Base-by-base conservation (phyloP, 2,113 vertebrate species). In the Seriola rivoliana region DNA sequence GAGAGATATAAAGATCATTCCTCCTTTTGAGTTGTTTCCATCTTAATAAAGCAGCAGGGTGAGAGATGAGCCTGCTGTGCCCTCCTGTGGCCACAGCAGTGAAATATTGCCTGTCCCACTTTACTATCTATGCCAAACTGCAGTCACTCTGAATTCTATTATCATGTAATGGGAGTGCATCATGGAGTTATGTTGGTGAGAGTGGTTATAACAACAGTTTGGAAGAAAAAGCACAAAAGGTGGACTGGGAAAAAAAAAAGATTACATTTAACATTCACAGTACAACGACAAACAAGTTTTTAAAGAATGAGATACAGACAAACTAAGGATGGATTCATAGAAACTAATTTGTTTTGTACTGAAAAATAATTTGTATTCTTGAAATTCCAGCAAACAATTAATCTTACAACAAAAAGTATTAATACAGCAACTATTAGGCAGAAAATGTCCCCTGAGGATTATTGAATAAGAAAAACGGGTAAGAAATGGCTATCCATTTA, bases 41-140 rank as follows among this genome's bases (percentile, higher is more conserved):
- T 92, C 85, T 88, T 88, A 80, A 91, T 92, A 71, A 86, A 81
- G 85, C 85, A 78, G 82, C 80, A 42, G 83, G 74, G 65, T 57
- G 82, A 91, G 85, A 91, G 74, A 90, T 84, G 81, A 90, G 91
- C 75, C 93, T 93, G 92, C 92, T 93, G 89, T 93, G 95, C 94
- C 95, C 94, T 91, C 95, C 82, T 94, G 95, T 96, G 95, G 95
- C 80, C 89, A 91, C 67, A 85, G 44, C 32, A 19, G 80, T 73
- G 72, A 93, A 90, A 68, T 84, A 89, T 70, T 23, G 34, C 40
- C 67, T 76, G 66, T 81, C 78, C 78, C 78, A 78, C 62, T 78
- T 89, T 48, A 87, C 82, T 57, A 55, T 59, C 32, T 17, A 11
- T 32, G 4, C 70, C 74, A 84, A 89, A 91, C 85, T 89, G 48